A percentile compares a stretch with the other conserved stretches of the same genome.
phyloP scores from a whole-genome alignment of 2,888 invertebrate species.

The Rhaphigaster nebulosa region DNA sequence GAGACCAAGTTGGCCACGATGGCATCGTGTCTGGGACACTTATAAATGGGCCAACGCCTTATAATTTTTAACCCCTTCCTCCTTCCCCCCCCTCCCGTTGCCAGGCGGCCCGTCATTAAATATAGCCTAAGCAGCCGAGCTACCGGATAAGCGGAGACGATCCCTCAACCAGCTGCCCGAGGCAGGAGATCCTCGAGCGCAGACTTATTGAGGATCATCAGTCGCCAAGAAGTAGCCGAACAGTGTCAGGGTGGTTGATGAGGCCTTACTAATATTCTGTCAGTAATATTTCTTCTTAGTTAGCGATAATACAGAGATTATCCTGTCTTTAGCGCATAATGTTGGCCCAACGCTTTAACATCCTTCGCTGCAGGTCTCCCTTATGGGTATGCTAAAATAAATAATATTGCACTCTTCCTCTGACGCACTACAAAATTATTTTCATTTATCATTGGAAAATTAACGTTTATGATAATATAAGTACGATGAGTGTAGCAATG shows the following conservation, averaged over 20 bases:
- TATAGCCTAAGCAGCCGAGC: background rate
- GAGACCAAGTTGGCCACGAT: background rate
- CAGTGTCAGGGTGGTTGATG: background rate
- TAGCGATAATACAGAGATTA: background rate
- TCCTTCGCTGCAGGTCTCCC: background rate
- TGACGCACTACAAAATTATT: too few species aligned
- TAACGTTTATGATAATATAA: too few species aligned
- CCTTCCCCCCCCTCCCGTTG: too few species aligned
- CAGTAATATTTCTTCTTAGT: conserved; percentile 11
- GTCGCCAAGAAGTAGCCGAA: background rate
- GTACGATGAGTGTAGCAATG: too few species aligned
- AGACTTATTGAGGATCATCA: background rate
- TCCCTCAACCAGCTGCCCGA: background rate
- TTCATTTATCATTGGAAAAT: too few species aligned
- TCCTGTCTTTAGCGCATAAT: background rate
- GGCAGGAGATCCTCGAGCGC: background rate
- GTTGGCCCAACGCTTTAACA: background rate
- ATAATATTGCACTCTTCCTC: too few species aligned
- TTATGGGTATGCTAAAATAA: too few species aligned
- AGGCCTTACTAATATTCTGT: background rate
- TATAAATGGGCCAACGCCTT: background rate
- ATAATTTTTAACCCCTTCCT: background rate
- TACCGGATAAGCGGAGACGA: background rate
- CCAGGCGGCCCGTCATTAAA: background rate
- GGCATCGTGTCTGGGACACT: background rate